Evolutionary conservation across 1,140 invertebrate species (phyloP).

Genomic region (Nasonia vitripennis): DNA sequence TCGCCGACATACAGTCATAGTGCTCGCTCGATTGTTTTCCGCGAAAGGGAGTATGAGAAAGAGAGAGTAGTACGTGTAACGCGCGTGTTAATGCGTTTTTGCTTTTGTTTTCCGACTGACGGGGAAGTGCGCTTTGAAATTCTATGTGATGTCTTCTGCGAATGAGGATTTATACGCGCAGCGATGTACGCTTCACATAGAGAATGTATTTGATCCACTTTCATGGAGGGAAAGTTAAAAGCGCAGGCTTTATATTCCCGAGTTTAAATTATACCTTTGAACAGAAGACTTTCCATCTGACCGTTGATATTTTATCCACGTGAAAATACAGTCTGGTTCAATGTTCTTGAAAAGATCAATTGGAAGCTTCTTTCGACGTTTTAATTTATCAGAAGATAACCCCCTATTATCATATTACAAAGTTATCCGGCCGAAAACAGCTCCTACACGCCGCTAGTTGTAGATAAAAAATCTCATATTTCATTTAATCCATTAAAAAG

Average conservation of each 20-base stretch:
- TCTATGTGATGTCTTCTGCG: background rate
- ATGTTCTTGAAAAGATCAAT: background rate
- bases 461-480: background rate
- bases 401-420: background rate
- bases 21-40: conserved; percentile 37
- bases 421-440: background rate
- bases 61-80: background rate
- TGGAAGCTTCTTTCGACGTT: background rate
- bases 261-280: background rate
- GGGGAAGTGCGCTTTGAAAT: conserved; percentile 15
- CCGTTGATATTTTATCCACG: background rate
- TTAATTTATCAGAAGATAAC: background rate
- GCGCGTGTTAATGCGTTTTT: conserved; percentile 39
- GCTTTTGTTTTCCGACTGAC: conserved; percentile 8
- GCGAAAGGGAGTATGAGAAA: background rate
- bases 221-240: background rate
- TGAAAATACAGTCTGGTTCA: background rate
- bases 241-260: background rate
- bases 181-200: background rate
- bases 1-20: conserved; percentile 21
- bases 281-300: background rate
- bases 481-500: background rate
- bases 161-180: background rate
- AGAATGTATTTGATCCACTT: background rate
- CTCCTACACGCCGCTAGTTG: background rate